phyloP scores from a whole-genome alignment of 2,113 vertebrate species.

The Cettia cetti region DNA sequence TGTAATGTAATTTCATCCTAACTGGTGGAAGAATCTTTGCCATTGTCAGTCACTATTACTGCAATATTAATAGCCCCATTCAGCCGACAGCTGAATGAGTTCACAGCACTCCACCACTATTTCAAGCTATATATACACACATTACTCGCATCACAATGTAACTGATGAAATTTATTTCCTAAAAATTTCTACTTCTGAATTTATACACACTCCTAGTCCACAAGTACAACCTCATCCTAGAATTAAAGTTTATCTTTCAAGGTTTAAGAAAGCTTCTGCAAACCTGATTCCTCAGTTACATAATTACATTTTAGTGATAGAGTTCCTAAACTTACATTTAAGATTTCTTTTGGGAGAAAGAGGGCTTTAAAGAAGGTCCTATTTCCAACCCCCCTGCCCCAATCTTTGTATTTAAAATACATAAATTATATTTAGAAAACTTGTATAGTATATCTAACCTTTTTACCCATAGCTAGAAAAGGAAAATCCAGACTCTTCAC shows the following conservation, averaged over 20 bases:
- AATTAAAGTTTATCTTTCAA: background rate
- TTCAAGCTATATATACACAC: background rate
- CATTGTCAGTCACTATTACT: background rate
- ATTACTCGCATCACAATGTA: background rate
- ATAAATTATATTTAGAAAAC: background rate
- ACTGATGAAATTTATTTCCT: background rate
- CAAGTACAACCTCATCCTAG: background rate
- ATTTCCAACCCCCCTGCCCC: fast-evolving
- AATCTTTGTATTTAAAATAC: background rate
- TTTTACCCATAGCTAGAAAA: background rate
- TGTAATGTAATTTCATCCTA: background rate
- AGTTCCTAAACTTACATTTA: background rate
- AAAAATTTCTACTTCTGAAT: background rate
- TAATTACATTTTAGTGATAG: background rate
- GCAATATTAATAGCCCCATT: background rate
- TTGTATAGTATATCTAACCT: background rate
- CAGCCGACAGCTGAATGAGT: background rate
- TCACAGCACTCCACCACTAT: background rate
- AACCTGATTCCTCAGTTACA: background rate
- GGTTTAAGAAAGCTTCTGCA: background rate
- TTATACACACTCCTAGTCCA: background rate
- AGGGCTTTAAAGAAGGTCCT: background rate
- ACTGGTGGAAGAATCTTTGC: background rate
- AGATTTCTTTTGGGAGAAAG: background rate
- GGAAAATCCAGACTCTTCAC: background rate